A percentile compares a stretch with the other conserved stretches of the same genome.
Conservation (phyloP, 2,797 vertebrate species). For the Microctenopoma stevenorrisi region DNA sequence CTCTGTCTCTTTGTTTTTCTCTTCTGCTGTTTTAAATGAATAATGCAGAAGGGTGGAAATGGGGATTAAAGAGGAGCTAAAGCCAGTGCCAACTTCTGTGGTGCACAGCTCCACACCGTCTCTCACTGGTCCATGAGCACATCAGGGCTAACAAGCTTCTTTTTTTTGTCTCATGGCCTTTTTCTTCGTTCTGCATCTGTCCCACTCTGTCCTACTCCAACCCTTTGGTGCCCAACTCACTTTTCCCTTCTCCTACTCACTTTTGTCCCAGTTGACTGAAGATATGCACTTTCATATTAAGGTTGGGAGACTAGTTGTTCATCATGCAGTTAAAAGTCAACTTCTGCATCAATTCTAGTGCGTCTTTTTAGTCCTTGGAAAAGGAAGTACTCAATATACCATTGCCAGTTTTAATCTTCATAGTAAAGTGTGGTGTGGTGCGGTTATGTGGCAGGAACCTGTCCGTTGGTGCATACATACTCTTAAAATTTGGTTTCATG, state of each 20-base stretch:
- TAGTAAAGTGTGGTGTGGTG: too few species aligned
- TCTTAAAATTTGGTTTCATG: too few species aligned
- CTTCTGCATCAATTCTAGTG: background rate
- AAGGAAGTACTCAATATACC: too few species aligned
- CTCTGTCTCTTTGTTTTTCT: conserved; percentile 66
- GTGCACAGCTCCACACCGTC: conserved; percentile 50
- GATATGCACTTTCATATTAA: conserved; percentile 27
- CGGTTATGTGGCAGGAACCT: too few species aligned
- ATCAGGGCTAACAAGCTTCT: conserved; percentile 70
- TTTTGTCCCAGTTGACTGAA: conserved; percentile 32
- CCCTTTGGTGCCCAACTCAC: conserved; percentile 28
- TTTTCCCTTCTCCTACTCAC: conserved; percentile 23
- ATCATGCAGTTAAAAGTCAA: background rate
- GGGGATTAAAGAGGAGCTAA: conserved; percentile 74
- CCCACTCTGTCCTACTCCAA: conserved; percentile 45
- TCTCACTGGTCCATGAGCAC: conserved; percentile 65
- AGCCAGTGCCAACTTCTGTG: conserved; percentile 70
- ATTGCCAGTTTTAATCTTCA: too few species aligned
- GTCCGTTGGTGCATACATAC: too few species aligned
- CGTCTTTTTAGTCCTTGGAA: too few species aligned
- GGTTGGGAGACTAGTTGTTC: conserved; percentile 11
- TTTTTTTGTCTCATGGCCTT: conserved; percentile 37
- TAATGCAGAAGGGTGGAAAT: conserved; percentile 75
- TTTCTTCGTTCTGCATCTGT: conserved; percentile 58
- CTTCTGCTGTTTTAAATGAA: conserved; percentile 74